Percentiles rank a stretch among this genome's conserved stretches.
Conservation (phyloP, 2,888 invertebrate species). For the Stenoptilia bipunctidactyla region DNA sequence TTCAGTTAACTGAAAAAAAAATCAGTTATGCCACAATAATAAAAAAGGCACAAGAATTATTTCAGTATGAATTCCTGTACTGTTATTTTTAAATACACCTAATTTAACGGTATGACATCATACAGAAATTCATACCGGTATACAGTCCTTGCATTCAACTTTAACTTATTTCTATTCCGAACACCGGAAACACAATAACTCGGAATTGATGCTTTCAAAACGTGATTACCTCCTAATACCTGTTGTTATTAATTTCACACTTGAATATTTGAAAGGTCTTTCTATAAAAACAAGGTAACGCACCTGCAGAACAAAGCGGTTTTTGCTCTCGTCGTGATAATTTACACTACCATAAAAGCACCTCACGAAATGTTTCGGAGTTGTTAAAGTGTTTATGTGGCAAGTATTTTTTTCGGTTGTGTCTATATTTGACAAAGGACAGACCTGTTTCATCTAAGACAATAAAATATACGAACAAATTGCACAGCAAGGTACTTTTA, state of each 20-base stretch:
- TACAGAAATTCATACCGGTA: too few species aligned
- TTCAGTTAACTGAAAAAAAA: too few species aligned
- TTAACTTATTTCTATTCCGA: too few species aligned
- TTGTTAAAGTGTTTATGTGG: slow-evolving; percentile 31
- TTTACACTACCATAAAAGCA: slow-evolving; percentile 44
- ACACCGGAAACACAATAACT: neutral
- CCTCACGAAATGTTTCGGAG: slow-evolving; percentile 40
- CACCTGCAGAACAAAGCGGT: slow-evolving; percentile 43
- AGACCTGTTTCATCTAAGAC: slow-evolving; percentile 54
- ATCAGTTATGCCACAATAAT: too few species aligned
- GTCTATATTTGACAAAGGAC: slow-evolving; percentile 3
- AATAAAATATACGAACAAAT: slow-evolving; percentile 42
- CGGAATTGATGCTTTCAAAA: slow-evolving; percentile 6
- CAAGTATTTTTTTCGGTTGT: slow-evolving; percentile 24
- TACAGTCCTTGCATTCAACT: too few species aligned
- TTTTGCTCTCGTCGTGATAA: slow-evolving; percentile 27
- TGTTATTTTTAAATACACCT: too few species aligned
- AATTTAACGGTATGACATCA: too few species aligned
- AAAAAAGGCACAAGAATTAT: too few species aligned
- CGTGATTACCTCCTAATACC: slow-evolving; percentile 22
- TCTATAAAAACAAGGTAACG: slow-evolving; percentile 30
- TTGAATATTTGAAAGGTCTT: slow-evolving; percentile 24
- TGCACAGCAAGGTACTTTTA: slow-evolving; percentile 49
- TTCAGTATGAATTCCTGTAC: too few species aligned
- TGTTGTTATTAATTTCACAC: slow-evolving; percentile 42